These are phyloP conservation scores for Pterois miles DNA, from an alignment of 2,797 vertebrate genomes.

Conservation along the genomic window DNA sequence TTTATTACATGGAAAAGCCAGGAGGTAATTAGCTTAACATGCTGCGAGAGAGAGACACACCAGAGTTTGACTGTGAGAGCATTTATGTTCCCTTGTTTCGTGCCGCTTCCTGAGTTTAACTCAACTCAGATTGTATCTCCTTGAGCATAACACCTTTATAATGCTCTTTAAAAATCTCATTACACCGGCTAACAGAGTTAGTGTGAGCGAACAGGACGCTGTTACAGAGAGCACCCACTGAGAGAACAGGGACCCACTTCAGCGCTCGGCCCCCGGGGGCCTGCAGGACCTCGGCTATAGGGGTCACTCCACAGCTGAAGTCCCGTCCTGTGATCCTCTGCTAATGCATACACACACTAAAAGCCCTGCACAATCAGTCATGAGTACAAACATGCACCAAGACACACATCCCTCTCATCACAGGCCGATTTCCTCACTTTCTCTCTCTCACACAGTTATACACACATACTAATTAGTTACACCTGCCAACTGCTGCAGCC, in stretches of 20 bases:
- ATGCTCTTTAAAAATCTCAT: conserved; percentile 55
- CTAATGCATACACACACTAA: conserved; percentile 30
- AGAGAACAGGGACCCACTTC: conserved; percentile 26
- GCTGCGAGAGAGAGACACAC: conserved; percentile 29
- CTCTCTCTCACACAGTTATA: background rate
- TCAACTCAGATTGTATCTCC: conserved; percentile 53
- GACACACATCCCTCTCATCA: conserved; percentile 16
- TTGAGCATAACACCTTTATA: conserved; percentile 53
- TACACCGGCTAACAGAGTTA: conserved; percentile 25
- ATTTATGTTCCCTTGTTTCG: conserved; percentile 37
- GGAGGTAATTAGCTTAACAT: conserved; percentile 62
- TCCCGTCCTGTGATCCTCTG: conserved; percentile 22
- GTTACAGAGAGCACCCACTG: conserved; percentile 32
- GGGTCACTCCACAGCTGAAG: conserved; percentile 34
- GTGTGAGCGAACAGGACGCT: conserved; percentile 16
- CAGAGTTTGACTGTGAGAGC: conserved; percentile 41
- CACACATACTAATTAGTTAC: conserved; percentile 60
- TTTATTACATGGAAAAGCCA: conserved; percentile 59
- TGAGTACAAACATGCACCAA: conserved; percentile 18
- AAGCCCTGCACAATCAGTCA: conserved; percentile 38
- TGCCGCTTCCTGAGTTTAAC: conserved; percentile 55
- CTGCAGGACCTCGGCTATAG: conserved; percentile 17
- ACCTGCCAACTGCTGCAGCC: conserved; percentile 34
- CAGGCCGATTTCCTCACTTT: conserved; percentile 4
- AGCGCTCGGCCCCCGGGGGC: conserved; percentile 18